Conservation (phyloP, 2,797 vertebrate genomes). For the Staurois parvus region DNA sequence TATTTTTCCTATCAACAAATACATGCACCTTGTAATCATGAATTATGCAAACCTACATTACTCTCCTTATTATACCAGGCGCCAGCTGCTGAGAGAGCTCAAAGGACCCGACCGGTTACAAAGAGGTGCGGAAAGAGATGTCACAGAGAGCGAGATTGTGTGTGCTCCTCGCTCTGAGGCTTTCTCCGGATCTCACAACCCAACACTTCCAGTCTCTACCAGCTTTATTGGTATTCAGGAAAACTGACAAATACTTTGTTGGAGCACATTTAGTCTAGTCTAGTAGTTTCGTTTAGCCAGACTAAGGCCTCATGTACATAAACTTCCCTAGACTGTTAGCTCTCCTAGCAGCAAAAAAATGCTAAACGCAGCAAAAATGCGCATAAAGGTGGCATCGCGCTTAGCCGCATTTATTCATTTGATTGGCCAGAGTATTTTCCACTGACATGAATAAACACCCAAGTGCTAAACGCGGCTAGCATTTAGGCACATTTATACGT, state of each 20-base stretch:
- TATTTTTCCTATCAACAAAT: conserved; percentile 74
- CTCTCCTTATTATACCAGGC: conserved; percentile 63
- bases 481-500: too few species aligned
- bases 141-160: not conserved
- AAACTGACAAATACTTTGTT: not conserved
- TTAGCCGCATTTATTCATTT: too few species aligned
- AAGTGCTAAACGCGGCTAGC: too few species aligned
- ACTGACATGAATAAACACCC: too few species aligned
- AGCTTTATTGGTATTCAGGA: not conserved
- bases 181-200: not conserved
- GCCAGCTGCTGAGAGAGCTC: conserved; percentile 64
- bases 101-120: conserved; percentile 34
- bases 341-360: too few species aligned
- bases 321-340: too few species aligned
- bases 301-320: too few species aligned
- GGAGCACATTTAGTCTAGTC: not conserved
- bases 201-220: not conserved
- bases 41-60: conserved; percentile 79
- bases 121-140: conserved; percentile 37
- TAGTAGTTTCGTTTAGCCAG: too few species aligned
- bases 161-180: not conserved
- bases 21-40: conserved; percentile 75
- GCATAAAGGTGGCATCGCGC: too few species aligned
- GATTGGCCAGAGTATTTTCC: too few species aligned
- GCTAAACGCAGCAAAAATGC: too few species aligned